Conservation (phyloP, 2,888 invertebrate species). For the Pyrrhia umbra region DNA sequence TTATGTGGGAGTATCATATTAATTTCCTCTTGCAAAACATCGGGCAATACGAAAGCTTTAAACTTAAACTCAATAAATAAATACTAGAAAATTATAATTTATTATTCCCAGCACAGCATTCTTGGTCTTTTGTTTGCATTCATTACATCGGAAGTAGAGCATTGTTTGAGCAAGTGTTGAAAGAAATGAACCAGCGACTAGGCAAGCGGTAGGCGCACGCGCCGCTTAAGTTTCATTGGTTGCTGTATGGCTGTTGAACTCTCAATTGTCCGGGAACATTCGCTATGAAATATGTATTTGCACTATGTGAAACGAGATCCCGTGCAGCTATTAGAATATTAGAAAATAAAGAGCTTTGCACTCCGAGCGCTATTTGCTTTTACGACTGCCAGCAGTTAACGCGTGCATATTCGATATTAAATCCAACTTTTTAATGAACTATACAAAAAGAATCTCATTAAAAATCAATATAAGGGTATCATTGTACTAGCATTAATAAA, state of each 20-base stretch:
- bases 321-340: slow-evolving; percentile 49
- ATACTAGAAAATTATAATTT: slow-evolving; percentile 47
- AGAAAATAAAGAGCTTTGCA: slow-evolving; percentile 39
- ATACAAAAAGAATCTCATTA: background rate
- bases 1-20: too few species aligned
- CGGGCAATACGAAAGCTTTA: slow-evolving; percentile 33
- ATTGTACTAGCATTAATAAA: slow-evolving; percentile 14
- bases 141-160: slow-evolving; percentile 75
- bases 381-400: slow-evolving; percentile 28
- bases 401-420: slow-evolving; percentile 4
- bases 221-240: slow-evolving; percentile 59
- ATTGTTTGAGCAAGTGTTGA: slow-evolving; percentile 86
- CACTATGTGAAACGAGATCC: slow-evolving; percentile 53
- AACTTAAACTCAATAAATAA: slow-evolving; percentile 49
- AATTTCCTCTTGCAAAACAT: slow-evolving; percentile 12
- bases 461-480: background rate
- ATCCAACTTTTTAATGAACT: background rate
- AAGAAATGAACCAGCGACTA: slow-evolving; percentile 73
- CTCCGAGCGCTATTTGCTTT: slow-evolving; percentile 13
- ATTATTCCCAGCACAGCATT: slow-evolving; percentile 63
- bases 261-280: slow-evolving; percentile 47
- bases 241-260: slow-evolving; percentile 74
- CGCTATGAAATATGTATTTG: slow-evolving; percentile 53
- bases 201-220: slow-evolving; percentile 52
- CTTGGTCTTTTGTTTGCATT: slow-evolving; percentile 70